Percentiles rank a stretch among this genome's conserved stretches.
phyloP scores from a whole-genome alignment of 1,140 invertebrate genomes.

The Zaprionus tsacasi region DNA sequence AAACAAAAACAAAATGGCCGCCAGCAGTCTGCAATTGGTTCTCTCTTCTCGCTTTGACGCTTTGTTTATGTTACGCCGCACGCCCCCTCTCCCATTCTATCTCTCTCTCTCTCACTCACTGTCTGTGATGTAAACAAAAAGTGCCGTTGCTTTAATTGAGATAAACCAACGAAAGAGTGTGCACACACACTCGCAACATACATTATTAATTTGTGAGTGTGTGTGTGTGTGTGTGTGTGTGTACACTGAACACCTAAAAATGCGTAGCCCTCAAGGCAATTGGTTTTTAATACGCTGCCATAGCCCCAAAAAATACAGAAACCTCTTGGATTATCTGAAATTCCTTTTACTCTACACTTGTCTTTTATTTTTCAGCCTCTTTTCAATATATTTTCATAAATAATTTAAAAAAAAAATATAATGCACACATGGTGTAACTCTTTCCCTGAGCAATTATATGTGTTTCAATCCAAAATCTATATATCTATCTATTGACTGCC shows the following conservation, averaged over 20 bases:
- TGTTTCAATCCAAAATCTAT: neutral
- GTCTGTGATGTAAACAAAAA: constrained; percentile 58
- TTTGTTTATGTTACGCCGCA: constrained; percentile 25
- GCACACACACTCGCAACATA: constrained; percentile 18
- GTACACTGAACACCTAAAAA: neutral
- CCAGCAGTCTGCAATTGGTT: constrained; percentile 41
- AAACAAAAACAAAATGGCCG: constrained; percentile 37
- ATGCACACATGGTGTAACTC: too few species aligned
- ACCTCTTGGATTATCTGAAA: too few species aligned
- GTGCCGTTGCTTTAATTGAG: constrained; percentile 64
- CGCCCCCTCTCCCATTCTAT: neutral
- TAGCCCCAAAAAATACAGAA: too few species aligned
- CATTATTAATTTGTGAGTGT: neutral
- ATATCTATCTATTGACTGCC: neutral
- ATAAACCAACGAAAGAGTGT: constrained; percentile 71
- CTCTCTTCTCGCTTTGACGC: constrained; percentile 3
- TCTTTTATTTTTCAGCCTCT: too few species aligned
- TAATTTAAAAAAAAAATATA: too few species aligned
- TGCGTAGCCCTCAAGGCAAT: neutral
- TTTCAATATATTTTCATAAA: too few species aligned
- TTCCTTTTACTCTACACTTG: too few species aligned
- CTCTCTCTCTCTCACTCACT: constrained; percentile 14
- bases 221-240: neutral
- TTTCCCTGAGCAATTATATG: neutral
- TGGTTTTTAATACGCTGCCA: neutral